phyloP scores from a whole-genome alignment of 2,888 invertebrate species.

The Synergus umbraculus region DNA sequence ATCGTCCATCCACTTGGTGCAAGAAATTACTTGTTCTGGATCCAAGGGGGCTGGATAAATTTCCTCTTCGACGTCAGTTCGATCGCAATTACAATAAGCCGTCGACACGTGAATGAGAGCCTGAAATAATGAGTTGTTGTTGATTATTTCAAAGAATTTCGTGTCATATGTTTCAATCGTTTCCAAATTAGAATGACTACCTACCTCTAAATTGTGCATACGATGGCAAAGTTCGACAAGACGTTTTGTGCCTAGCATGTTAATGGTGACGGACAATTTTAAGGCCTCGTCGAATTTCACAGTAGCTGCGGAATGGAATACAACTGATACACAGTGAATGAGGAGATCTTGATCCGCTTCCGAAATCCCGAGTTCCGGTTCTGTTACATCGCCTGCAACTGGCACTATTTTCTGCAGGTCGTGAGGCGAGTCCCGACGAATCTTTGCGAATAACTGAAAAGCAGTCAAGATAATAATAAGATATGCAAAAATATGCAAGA shows the following conservation, averaged over 20 bases:
- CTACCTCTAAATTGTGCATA: constrained; percentile 84
- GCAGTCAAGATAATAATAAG: not conserved
- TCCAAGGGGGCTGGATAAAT: constrained; percentile 80
- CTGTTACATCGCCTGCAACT: constrained; percentile 83
- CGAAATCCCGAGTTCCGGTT: constrained; percentile 81
- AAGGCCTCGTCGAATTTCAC: constrained; percentile 89
- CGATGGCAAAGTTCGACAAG: constrained; percentile 85
- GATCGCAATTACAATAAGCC: constrained; percentile 86
- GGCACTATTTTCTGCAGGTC: constrained; percentile 83
- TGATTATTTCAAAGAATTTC: constrained; percentile 30
- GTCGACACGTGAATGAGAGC: constrained; percentile 85
- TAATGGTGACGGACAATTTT: constrained; percentile 85
- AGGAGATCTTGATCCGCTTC: constrained; percentile 79
- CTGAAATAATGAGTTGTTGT: constrained; percentile 65
- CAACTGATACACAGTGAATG: constrained; percentile 83
- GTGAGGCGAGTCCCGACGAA: constrained; percentile 80
- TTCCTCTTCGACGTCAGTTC: constrained; percentile 80
- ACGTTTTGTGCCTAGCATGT: constrained; percentile 85
- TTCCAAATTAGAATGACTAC: constrained; percentile 26
- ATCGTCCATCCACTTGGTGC: constrained; percentile 77
- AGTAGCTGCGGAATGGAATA: constrained; percentile 91
- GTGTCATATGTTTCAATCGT: not conserved
- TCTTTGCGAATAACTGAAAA: constrained; percentile 81
- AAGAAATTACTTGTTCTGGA: constrained; percentile 78
- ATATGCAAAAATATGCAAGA: not conserved